Evolutionary conservation across 2,113 vertebrate genomes (phyloP).

Genomic region (Regulus satrapa): DNA sequence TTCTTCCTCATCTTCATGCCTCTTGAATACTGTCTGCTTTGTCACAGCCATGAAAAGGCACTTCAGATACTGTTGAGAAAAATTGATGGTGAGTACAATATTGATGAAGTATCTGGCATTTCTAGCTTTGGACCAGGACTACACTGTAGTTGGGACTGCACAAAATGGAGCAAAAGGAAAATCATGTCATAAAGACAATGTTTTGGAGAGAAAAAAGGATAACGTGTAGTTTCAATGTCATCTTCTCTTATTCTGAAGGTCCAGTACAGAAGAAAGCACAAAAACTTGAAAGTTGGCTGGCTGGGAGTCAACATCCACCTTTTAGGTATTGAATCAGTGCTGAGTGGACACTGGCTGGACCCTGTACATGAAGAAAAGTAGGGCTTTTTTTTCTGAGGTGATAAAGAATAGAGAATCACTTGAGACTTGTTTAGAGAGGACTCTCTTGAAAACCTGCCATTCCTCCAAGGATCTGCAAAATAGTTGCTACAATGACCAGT

Average conservation of each 20-base stretch:
- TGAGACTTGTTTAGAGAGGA: background rate
- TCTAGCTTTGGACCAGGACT: background rate
- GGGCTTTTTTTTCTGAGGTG: background rate
- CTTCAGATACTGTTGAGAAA: background rate
- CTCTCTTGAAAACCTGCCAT: background rate
- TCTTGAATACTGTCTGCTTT: background rate
- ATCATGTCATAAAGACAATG: background rate
- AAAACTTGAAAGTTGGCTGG: background rate
- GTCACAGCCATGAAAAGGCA: background rate
- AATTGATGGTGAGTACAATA: background rate
- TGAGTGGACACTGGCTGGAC: background rate
- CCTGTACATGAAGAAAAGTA: background rate
- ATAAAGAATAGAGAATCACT: background rate
- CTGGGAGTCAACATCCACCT: background rate
- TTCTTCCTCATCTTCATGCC: background rate
- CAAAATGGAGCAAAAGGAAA: background rate
- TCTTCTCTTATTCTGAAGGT: background rate
- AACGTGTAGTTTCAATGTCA: background rate
- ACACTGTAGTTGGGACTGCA: background rate
- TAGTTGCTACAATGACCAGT: background rate
- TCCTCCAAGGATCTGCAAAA: background rate
- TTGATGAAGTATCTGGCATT: background rate
- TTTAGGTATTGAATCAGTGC: background rate
- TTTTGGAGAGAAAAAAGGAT: background rate
- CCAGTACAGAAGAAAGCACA: background rate